Percentiles rank a stretch among this genome's conserved stretches.
These are phyloP conservation scores for Umimayanthus chanpuru DNA, from an alignment of 92 coral and sea anemone species.

Conservation along the genomic window DNA sequence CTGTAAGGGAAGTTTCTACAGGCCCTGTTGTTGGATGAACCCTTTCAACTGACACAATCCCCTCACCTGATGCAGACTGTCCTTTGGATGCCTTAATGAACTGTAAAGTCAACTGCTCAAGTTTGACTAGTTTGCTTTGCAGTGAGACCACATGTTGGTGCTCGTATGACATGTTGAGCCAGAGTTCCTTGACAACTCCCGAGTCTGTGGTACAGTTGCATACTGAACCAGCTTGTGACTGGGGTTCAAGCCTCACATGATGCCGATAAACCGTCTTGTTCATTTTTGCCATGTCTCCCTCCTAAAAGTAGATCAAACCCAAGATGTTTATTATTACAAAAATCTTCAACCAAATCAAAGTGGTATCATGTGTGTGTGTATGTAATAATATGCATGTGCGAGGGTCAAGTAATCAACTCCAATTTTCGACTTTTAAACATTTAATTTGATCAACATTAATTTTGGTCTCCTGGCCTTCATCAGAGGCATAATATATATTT, in stretches of 20 bases:
- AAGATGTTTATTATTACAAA: not conserved
- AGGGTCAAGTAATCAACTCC: no score
- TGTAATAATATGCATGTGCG: no score
- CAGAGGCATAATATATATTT: no score
- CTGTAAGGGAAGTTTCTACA: not conserved
- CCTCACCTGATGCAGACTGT: not conserved
- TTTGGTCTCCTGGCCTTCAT: no score
- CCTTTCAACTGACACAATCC: not conserved
- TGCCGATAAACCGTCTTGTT: conserved; percentile 36
- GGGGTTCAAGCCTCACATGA: conserved; percentile 4
- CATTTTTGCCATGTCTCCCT: conserved; percentile 16
- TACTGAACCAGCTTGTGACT: not conserved
- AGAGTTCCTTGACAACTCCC: not conserved
- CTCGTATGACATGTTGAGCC: conserved; percentile 34
- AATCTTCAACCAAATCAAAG: not conserved
- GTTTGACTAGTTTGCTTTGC: conserved; percentile 10
- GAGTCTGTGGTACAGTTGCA: conserved; percentile 36
- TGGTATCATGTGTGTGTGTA: no score
- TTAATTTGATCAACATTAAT: no score
- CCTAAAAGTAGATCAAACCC: not conserved
- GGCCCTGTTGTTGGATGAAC: not conserved
- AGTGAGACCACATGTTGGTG: conserved; percentile 9
- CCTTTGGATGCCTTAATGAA: conserved; percentile 10
- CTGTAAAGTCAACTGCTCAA: conserved; percentile 9
- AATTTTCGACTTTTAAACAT: no score